Evolutionary conservation across 2,797 vertebrate genomes (phyloP).

Genomic region (Rhyacichthys aspro): DNA sequence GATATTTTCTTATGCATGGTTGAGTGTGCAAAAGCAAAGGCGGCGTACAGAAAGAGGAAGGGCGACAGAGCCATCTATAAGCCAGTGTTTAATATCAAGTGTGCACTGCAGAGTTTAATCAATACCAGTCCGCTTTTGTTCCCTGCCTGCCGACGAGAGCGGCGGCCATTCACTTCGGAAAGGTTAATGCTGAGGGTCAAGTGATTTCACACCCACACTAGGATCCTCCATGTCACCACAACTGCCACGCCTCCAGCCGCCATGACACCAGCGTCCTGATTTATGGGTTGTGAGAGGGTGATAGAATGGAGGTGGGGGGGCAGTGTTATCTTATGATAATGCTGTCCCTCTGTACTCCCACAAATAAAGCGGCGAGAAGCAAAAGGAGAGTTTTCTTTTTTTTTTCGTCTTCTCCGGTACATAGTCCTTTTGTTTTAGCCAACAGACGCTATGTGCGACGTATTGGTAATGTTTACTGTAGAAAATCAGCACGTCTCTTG

Average conservation of each 20-base stretch:
- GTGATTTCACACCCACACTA: constrained; percentile 98
- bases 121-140: constrained; percentile 96
- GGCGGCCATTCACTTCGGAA: constrained; percentile 92
- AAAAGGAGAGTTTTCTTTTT: constrained; percentile 28
- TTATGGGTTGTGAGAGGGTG: constrained; percentile 88
- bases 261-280: constrained; percentile 97
- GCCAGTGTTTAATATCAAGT: constrained; percentile 96
- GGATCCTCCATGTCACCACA: constrained; percentile 89
- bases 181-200: constrained; percentile 99
- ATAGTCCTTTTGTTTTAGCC: constrained; percentile 59
- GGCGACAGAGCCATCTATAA: constrained; percentile 75
- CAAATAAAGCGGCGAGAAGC: constrained; percentile 59
- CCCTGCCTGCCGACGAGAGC: constrained; percentile 86
- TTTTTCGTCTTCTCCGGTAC: constrained; percentile 40
- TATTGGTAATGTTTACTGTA: constrained; percentile 53
- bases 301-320: constrained; percentile 65
- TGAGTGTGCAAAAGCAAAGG: constrained; percentile 25
- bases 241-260: constrained; percentile 91
- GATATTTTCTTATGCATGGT: constrained; percentile 9
- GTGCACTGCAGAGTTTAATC: constrained; percentile 92
- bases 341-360: constrained; percentile 76
- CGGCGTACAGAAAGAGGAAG: constrained; percentile 34
- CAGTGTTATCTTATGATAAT: constrained; percentile 94
- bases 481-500: constrained; percentile 54
- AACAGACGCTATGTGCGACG: constrained; percentile 44